Evolutionary conservation across 2,888 invertebrate genomes (phyloP).

Genomic region (Antitype chi): DNA sequence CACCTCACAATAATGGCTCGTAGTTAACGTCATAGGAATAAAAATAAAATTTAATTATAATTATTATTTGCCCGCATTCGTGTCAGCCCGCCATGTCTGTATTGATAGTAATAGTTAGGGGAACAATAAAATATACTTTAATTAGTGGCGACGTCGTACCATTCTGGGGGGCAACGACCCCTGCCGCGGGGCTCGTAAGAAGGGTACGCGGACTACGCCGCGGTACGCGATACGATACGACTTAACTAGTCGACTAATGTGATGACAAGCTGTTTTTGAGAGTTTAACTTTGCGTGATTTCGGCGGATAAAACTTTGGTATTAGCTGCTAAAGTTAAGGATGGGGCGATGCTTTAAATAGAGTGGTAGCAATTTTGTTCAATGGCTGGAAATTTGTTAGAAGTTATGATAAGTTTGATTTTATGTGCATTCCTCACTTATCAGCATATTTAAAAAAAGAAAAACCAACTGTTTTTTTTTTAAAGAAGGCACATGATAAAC

Average conservation of each 20-base stretch:
- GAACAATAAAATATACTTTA: conserved; percentile 90
- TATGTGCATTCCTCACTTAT: neutral
- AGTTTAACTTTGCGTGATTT: conserved; percentile 58
- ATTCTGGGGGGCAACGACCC: conserved; percentile 74
- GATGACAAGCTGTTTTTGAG: conserved; percentile 55
- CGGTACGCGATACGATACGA: conserved; percentile 68
- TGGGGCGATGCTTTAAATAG: conserved; percentile 42
- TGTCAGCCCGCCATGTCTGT: conserved; percentile 81
- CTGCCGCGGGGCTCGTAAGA: conserved; percentile 59
- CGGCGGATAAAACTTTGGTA: conserved; percentile 50
- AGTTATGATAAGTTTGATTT: conserved; percentile 18
- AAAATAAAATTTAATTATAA: conserved; percentile 89
- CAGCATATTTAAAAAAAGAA: no score
- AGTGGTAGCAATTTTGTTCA: conserved; percentile 46
- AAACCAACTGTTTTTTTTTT: neutral
- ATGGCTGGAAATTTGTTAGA: conserved; percentile 30
- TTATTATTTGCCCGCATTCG: conserved; percentile 90
- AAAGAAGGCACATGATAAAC: neutral
- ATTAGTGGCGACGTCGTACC: conserved; percentile 79
- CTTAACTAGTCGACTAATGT: conserved; percentile 47
- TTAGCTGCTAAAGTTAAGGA: conserved; percentile 40
- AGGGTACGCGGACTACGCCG: conserved; percentile 61
- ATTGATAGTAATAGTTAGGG: conserved; percentile 85
- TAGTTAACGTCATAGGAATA: conserved; percentile 69
- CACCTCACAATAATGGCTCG: conserved; percentile 27